phyloP scores from a whole-genome alignment of 2,113 vertebrate genomes.

The Aegotheles bennettii region DNA sequence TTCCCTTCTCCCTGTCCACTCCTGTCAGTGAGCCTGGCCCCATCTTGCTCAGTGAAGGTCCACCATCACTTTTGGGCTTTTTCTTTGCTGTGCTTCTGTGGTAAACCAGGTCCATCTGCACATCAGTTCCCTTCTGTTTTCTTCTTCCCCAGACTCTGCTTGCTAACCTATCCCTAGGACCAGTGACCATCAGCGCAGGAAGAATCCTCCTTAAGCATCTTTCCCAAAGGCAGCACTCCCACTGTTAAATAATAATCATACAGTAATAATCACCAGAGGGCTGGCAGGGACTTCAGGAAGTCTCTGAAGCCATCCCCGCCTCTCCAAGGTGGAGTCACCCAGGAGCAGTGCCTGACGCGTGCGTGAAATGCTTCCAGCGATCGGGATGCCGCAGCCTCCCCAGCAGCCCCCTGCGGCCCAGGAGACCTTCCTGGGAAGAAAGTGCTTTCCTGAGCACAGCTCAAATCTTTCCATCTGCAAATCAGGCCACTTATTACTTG shows the following conservation, averaged over 20 bases:
- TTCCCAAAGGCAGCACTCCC: not conserved
- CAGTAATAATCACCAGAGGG: not conserved
- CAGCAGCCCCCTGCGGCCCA: slow-evolving; percentile 48
- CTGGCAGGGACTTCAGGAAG: not conserved
- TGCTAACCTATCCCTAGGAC: not conserved
- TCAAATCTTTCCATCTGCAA: not conserved
- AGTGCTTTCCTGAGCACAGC: not conserved
- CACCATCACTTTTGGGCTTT: not conserved
- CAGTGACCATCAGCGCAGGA: not conserved
- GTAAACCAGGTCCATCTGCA: not conserved
- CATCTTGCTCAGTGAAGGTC: not conserved
- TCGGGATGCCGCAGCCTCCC: not conserved
- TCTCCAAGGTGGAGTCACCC: not conserved
- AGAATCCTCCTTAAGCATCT: not conserved
- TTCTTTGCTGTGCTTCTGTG: not conserved
- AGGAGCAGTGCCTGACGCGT: not conserved
- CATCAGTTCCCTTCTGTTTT: not conserved
- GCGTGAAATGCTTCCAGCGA: not conserved
- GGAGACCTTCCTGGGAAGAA: not conserved
- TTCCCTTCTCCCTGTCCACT: not conserved
- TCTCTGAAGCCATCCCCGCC: not conserved
- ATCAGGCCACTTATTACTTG: not conserved
- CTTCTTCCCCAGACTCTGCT: not conserved
- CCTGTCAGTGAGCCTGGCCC: not conserved
- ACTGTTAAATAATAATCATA: not conserved